Evolutionary conservation across 2,888 invertebrate species (phyloP), one percentile per base, ranked within the genome.

Genomic region (Lysandra bellargus): DNA sequence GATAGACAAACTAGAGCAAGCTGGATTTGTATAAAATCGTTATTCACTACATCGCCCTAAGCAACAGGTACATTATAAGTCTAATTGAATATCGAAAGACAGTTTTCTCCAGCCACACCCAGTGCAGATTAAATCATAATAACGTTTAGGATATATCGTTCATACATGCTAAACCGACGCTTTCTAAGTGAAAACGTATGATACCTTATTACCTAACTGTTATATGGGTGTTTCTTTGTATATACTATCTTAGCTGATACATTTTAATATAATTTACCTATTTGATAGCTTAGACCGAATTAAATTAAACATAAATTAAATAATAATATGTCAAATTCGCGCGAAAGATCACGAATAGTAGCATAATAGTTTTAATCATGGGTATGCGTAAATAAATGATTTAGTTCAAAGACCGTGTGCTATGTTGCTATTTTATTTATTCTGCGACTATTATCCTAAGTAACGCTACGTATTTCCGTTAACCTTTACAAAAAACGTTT

Each of bases 101-200:
- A 82, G 83, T 86, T 85, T 85, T 86, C 86, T 84, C 85, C 78
- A 80, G 80, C 81, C 85, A 83, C 87, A 83, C 87, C 84, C 81
- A 81, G 80, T 81, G 83, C 82, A 81, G 84, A 83, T 85, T 77
- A 84, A 85, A 86, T 81, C 84, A 83, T 86, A 85, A 85, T 87
- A 76, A 61, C 44, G 60, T 53, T 53, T 23, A 76, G 89, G 88
- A 89, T 90, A 89, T 88, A 89, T 89, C 90, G 87, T 85, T 89
- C 89, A 88, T 88, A 80, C 79, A 81, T 81, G 80, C 80, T 80
- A 81, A 80, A 83, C 82, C 81, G 82, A 33, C 74, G 79, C 82
- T 82, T 83, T 82, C 81, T 81, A 82, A 79, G 77, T 78, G 72
- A 78, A 78, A 79, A 73, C 72, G 33, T 14, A 37, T n/a, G 69